Conservation (phyloP, 1,140 invertebrate genomes). For the silkworm (Bombyx mori) region DNA sequence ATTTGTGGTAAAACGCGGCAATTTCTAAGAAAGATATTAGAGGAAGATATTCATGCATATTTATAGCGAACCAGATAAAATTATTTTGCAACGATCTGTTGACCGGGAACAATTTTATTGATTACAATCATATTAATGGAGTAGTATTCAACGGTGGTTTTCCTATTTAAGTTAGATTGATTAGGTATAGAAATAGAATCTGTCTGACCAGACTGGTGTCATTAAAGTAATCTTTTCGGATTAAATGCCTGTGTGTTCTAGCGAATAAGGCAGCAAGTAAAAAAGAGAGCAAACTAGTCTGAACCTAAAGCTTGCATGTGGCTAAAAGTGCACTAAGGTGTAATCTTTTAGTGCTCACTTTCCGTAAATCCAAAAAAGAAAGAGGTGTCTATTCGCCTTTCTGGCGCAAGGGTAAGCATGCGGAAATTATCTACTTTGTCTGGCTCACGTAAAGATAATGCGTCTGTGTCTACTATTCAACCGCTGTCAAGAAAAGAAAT, state of each 20-base stretch:
- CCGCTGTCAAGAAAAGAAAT: no score
- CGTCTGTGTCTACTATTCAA: no score
- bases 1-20: not conserved
- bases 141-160: not conserved
- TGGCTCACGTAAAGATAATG: no score
- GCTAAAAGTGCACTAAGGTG: slow-evolving; percentile 14
- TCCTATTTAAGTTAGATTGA: slow-evolving; percentile 5
- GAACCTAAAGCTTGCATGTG: slow-evolving; percentile 9
- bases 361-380: not conserved
- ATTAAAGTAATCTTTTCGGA: slow-evolving; percentile 3
- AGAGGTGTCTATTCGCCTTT: no score
- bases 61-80: not conserved
- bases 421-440: no score
- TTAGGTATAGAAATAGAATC: slow-evolving; percentile 3
- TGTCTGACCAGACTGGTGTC: no score
- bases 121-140: not conserved
- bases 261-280: slow-evolving; percentile 9
- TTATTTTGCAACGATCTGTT: not conserved
- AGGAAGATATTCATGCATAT: no score
- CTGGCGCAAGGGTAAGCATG: no score
- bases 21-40: no score
- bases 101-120: not conserved
- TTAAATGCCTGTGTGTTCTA: slow-evolving; percentile 10
- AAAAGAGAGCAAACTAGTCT: slow-evolving; percentile 8
- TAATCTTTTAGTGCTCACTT: slow-evolving; percentile 11